Evolutionary conservation across 2,888 invertebrate species (phyloP).

Genomic region (Agonopterix alstromeriana): DNA sequence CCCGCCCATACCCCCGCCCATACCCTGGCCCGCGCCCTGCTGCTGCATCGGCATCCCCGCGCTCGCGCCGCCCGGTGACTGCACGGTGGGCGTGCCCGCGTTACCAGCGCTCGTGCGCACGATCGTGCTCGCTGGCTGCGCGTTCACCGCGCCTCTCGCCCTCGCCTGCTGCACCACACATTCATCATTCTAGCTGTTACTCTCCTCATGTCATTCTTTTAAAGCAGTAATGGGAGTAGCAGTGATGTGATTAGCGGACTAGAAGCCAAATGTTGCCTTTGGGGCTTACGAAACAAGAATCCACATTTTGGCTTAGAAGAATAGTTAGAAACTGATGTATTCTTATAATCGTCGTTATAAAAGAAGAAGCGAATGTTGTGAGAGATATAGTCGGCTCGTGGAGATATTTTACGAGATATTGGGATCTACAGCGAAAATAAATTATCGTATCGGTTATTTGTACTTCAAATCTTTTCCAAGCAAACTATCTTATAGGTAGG

Average conservation of each 20-base stretch:
- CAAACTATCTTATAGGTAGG: too few relatives aligned
- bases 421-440: background rate
- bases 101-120: constrained; percentile 80
- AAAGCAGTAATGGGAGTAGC: background rate
- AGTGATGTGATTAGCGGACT: background rate
- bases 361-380: constrained; percentile 4
- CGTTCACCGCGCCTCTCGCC: constrained; percentile 72
- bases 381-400: constrained; percentile 3
- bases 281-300: background rate
- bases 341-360: background rate
- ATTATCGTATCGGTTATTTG: too few relatives aligned
- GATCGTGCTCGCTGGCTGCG: constrained; percentile 65
- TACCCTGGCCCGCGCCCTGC: background rate
- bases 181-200: background rate
- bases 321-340: background rate
- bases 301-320: background rate
- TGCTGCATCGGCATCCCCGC: background rate
- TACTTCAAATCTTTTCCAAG: too few relatives aligned
- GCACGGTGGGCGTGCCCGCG: constrained; percentile 54
- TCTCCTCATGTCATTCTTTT: background rate
- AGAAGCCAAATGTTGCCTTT: background rate
- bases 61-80: constrained; percentile 49
- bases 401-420: background rate
- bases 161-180: constrained; percentile 49
- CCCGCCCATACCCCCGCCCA: constrained; percentile 22